Conservation (phyloP, 2,113 vertebrate species). For the Eubucco bourcierii region DNA sequence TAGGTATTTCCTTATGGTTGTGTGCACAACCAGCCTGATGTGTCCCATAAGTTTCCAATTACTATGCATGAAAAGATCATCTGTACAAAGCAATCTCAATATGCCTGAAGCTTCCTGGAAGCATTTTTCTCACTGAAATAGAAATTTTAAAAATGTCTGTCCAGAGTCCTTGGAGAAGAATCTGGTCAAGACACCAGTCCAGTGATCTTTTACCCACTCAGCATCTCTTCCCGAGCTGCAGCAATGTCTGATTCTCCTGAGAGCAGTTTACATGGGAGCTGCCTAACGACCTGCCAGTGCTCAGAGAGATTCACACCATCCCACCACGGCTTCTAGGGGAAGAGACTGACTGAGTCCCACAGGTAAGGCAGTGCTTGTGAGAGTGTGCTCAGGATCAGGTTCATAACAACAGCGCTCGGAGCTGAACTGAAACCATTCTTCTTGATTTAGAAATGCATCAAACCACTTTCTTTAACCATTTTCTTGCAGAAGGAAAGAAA, state of each 20-base stretch:
- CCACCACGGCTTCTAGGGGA: neutral
- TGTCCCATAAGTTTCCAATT: constrained; percentile 46
- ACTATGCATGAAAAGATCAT: constrained; percentile 15
- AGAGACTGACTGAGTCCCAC: neutral
- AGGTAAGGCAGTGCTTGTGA: neutral
- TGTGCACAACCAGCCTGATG: constrained; percentile 1
- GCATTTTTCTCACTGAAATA: constrained; percentile 19
- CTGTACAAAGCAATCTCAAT: constrained; percentile 44
- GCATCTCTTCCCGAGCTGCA: neutral
- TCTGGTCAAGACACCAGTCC: neutral
- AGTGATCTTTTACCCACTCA: neutral
- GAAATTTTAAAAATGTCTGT: constrained; percentile 2
- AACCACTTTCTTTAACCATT: neutral
- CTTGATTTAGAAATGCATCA: neutral
- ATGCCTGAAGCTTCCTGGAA: constrained; percentile 34
- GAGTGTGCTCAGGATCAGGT: neutral
- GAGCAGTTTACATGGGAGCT: neutral
- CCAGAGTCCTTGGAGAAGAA: neutral
- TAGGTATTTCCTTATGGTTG: constrained; percentile 7
- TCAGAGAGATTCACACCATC: neutral
- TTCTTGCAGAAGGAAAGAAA: neutral
- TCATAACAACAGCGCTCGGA: neutral
- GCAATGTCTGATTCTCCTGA: neutral
- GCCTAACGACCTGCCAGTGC: neutral
- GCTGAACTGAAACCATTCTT: neutral